Evolutionary conservation across 2,113 vertebrate genomes (phyloP).

Genomic region (Ellobius talpinus): DNA sequence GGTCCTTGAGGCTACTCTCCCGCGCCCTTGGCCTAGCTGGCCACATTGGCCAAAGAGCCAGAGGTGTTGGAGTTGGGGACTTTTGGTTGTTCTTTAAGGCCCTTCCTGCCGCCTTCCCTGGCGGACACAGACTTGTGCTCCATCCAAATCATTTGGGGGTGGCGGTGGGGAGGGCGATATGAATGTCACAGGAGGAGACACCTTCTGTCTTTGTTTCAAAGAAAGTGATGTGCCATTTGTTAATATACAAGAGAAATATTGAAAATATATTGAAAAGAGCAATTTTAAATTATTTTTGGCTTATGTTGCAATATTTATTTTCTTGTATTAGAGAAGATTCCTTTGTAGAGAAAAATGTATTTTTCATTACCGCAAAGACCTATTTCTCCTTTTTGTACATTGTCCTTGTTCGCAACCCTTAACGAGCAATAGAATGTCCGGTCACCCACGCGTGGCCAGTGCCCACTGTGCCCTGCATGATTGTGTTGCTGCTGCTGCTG

Average conservation of each 20-base stretch:
- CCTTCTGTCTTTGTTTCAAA: conserved; percentile 99
- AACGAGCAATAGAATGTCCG: conserved; percentile 97
- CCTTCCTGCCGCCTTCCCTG: conserved; percentile 79
- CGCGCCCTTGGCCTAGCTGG: conserved; percentile 29
- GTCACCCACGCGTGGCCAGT: conserved; percentile 90
- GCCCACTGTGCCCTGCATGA: conserved; percentile 91
- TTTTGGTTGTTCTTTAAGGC: conserved; percentile 87
- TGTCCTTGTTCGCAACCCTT: conserved; percentile 96
- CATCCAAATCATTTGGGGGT: conserved; percentile 87
- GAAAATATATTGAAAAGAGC: conserved; percentile 99
- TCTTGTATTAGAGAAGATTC: conserved; percentile 99
- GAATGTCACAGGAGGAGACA: conserved; percentile 97
- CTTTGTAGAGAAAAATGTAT: conserved; percentile 99
- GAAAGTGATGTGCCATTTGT: conserved; percentile 99
- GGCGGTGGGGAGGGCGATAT: conserved; percentile 90
- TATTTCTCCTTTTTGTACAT: conserved; percentile 99
- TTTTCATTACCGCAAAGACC: conserved; percentile 99
- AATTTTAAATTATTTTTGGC: conserved; percentile 99
- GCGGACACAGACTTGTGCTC: conserved; percentile 87
- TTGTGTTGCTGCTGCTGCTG: conserved; percentile 92
- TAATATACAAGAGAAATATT: conserved; percentile 99
- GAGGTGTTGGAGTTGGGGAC: conserved; percentile 60
- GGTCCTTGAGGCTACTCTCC: neutral
- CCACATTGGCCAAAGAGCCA: conserved; percentile 74
- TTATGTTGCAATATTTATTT: conserved; percentile 99